Percentiles rank a stretch among this genome's conserved stretches.
phyloP scores from a whole-genome alignment of 2,797 vertebrate species.

The Pristis pectinata region DNA sequence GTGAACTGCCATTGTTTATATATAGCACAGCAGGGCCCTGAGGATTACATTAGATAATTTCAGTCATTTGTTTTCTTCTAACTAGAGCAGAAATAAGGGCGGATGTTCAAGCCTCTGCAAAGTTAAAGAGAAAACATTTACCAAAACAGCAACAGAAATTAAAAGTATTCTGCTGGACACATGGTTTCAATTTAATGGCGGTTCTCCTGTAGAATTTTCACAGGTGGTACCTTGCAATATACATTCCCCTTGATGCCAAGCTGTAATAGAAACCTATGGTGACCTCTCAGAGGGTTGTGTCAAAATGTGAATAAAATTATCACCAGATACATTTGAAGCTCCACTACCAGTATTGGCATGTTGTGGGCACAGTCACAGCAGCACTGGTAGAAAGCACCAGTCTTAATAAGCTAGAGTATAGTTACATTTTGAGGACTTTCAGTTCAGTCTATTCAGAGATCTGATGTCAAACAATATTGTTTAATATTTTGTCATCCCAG shows the following conservation, averaged over 20 bases:
- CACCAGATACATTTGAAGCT: not conserved
- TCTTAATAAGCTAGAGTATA: not conserved
- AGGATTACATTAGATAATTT: not conserved
- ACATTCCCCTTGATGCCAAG: not conserved
- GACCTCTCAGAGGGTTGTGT: not conserved
- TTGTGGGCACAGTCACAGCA: not conserved
- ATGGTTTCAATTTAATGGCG: not conserved
- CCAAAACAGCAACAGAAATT: not conserved
- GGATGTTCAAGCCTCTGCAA: not conserved
- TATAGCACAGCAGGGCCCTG: not conserved
- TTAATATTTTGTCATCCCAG: not conserved
- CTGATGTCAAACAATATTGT: not conserved
- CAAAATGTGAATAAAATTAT: not conserved
- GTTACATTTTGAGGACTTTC: not conserved
- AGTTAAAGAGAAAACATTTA: not conserved
- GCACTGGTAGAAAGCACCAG: not conserved
- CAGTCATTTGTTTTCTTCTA: constrained; percentile 1
- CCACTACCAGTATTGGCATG: not conserved
- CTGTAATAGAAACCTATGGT: not conserved
- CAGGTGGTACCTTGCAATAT: not conserved
- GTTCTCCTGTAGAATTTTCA: not conserved
- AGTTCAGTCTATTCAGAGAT: not conserved
- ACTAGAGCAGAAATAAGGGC: not conserved
- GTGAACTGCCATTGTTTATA: not conserved
- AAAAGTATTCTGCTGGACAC: not conserved